Evolutionary conservation across 2,797 vertebrate genomes (phyloP), one percentile per base, ranked within the genome.

Genomic region (Alca torda): DNA sequence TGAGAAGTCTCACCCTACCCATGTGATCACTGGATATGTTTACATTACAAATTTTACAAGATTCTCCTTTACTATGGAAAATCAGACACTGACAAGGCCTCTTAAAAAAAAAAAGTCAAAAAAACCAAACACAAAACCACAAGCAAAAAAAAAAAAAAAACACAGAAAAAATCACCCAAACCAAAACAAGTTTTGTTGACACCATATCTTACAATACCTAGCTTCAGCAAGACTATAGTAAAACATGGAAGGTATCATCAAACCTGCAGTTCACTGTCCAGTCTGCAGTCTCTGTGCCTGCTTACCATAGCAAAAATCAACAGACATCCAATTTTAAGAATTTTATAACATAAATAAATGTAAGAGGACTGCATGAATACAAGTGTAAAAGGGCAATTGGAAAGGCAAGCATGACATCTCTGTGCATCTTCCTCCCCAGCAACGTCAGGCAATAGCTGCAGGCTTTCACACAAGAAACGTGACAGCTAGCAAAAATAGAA

Each of bases 401-500:
- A 89, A 87, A 95, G 51, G 39, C 46, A 74, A 79, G 51, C 31
- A 12, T 35, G 72, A 74, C 67, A 74, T 70, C 25, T 87, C 87
- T 50, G 14, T 35, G 19, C 24, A 60, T 70, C 84, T 67, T 87
- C 76, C 57, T 85, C 31, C 54, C 30, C 79, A 72, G 90, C 26
- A 91, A 83, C 45, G 24, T 28, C 83, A 90, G 41, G 61, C 50
- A 54, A 72, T 39, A 91, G 90, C 85, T 88, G 61, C 8, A 0
- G 93, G 83, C 73, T 78, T 91, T 93, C 94, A 53, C 69, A 88
- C 68, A 68, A 72, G 85, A 84, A 93, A 93, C 8, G 1, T 48
- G 69, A 90, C 83, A 91, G 87, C 54, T 69, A 37, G 78, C 69
- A 79, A 92, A 93, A 95, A 76, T 5, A 17, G 77, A 92, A 95